Evolutionary conservation across 1,140 invertebrate genomes (phyloP).

Genomic region (Chironomus striatipennis): DNA sequence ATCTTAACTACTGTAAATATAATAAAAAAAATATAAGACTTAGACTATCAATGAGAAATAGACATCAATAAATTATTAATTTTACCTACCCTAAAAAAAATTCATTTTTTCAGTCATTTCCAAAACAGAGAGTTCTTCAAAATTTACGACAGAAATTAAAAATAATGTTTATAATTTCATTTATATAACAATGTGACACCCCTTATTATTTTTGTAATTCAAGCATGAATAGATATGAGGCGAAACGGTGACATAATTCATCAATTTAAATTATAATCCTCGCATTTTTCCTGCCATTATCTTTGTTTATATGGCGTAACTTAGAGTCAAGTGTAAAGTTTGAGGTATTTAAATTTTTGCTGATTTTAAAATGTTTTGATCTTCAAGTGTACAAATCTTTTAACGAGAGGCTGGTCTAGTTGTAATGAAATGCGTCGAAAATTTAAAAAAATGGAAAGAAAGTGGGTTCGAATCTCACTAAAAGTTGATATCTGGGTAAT

Average conservation of each 20-base stretch:
- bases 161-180: background rate
- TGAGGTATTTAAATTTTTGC: no score
- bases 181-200: background rate
- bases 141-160: constrained; percentile 6
- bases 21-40: background rate
- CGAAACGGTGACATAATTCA: constrained; percentile 6
- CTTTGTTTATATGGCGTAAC: background rate
- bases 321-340: no score
- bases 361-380: no score
- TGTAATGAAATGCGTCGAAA: no score
- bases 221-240: background rate
- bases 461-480: no score
- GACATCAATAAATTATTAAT: no score
- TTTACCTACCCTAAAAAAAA: no score
- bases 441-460: no score
- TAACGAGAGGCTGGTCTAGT: no score
- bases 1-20: background rate
- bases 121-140: background rate
- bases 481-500: no score
- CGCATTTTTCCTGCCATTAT: background rate
- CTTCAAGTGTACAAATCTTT: no score
- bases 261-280: background rate
- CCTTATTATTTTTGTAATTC: background rate
- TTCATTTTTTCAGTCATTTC: background rate
- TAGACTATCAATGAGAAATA: background rate